Percentiles rank a stretch among this genome's conserved stretches.
phyloP scores from a whole-genome alignment of 1,140 invertebrate genomes.

The Tetragonula clypearis region DNA sequence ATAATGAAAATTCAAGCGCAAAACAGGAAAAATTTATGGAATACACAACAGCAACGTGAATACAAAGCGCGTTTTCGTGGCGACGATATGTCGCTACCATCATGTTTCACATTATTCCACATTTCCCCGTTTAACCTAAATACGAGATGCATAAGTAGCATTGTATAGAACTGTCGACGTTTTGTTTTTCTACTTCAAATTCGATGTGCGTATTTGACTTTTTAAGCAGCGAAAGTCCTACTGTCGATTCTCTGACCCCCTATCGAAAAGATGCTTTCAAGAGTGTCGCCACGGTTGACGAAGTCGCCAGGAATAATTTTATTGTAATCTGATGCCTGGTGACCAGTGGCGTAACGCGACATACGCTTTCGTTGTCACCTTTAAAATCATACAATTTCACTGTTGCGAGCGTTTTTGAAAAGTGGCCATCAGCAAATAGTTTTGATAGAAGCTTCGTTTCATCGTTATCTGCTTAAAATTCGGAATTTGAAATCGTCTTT shows the following conservation, averaged over 20 bases:
- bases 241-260: conserved; percentile 38
- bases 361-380: not conserved
- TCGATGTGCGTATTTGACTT: conserved; percentile 66
- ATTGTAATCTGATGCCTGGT: conserved; percentile 31
- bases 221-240: conserved; percentile 66
- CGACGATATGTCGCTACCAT: not conserved
- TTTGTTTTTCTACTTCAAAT: conserved; percentile 60
- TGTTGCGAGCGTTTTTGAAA: not conserved
- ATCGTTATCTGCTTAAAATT: not conserved
- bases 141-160: conserved; percentile 50
- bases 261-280: conserved; percentile 15
- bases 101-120: conserved; percentile 39
- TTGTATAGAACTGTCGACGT: conserved; percentile 53
- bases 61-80: not conserved
- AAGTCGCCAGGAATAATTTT: conserved; percentile 40
- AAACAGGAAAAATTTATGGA: not conserved
- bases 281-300: conserved; percentile 2
- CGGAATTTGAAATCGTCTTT: not conserved
- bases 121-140: conserved; percentile 67
- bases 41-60: not conserved
- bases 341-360: conserved; percentile 5
- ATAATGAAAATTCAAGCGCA: not conserved
- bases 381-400: not conserved
- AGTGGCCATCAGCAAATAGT: not conserved
- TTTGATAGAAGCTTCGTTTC: not conserved